Base-by-base conservation (phyloP, 2,888 invertebrate genomes). In the Branchipolynoe longqiensis region DNA sequence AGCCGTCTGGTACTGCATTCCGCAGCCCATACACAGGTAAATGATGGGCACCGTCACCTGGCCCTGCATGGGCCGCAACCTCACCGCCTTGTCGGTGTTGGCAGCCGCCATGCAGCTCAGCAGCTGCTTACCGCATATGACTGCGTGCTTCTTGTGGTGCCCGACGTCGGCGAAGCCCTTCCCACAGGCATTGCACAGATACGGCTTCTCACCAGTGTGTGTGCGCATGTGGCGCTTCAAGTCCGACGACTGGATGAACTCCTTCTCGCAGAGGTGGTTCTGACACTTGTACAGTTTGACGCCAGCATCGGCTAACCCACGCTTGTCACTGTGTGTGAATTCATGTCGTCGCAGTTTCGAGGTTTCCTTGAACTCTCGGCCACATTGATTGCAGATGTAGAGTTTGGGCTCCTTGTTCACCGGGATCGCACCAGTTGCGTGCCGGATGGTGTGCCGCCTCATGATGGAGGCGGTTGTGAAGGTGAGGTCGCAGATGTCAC, bases 171-270 rank as follows among this genome's bases (percentile, higher is more conserved):
- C 69, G 38, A 69, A 69, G 2, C 14, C 25, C 36, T 33, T 33
- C n/a, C 69, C 36, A 25, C 69, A 69, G 12, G 38, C n/a, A 22
- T 36, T n/a, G 25, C 69, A 69, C 18, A 18, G 14, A 25, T 69
- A 38, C 3, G 69, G 69, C 18, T 38, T 33, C 22, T 69, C 69
- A 14, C 69, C 69, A 18, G 69, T 69, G 69, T 69, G 69, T 1
- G 69, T 69, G 38, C 25, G 25, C 36, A 22, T 14, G 69, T 69
- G 69, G 2, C 69, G 69, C 1, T n/a, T 14, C 36, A 69, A 38
- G 69, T 38, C 38, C 8, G 69, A 33, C 1, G 69, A 38, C 36
- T 69, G 36, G 25, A 62, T 62, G 62, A 62, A 62, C 2, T 18
- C 38, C 69, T 69, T 69, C 1, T 0, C 1, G 18, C 69, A 69